Evolutionary conservation across 2,113 vertebrate genomes (phyloP).

Genomic region (Zosterops pallidus): DNA sequence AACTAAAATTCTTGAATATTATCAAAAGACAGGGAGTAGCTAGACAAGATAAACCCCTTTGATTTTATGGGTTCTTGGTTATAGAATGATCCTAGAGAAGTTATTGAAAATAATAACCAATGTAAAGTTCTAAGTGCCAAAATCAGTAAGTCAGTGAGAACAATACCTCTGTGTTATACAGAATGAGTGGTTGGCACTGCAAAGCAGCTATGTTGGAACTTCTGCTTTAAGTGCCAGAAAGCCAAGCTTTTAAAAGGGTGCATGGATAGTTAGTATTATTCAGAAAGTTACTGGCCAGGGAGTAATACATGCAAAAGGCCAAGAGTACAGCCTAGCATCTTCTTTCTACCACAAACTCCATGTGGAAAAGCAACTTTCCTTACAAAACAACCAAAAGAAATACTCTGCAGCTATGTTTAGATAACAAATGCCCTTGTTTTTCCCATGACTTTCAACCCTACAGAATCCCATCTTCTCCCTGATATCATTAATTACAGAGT

Average conservation of each 20-base stretch:
- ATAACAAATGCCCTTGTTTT: constrained; percentile 15
- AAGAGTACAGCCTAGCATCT: background rate
- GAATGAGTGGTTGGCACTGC: fast-evolving
- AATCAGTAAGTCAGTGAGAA: background rate
- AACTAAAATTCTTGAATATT: background rate
- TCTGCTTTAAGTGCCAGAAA: background rate
- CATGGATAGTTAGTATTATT: background rate
- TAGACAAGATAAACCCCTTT: background rate
- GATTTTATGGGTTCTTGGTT: background rate
- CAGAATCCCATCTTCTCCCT: background rate
- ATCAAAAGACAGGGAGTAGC: background rate
- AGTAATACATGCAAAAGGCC: background rate
- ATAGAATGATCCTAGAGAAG: background rate
- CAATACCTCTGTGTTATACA: background rate
- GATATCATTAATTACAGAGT: constrained; percentile 32
- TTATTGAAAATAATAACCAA: background rate
- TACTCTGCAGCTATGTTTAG: background rate
- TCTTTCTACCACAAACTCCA: background rate
- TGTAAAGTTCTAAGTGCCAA: background rate
- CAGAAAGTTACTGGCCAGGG: background rate
- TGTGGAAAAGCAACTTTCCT: background rate
- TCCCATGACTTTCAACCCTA: constrained; percentile 42
- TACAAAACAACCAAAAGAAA: background rate
- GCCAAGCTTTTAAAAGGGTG: background rate
- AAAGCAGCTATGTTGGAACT: background rate